Conservation (phyloP, 1,140 invertebrate species). For the Drosophila burlai region DNA sequence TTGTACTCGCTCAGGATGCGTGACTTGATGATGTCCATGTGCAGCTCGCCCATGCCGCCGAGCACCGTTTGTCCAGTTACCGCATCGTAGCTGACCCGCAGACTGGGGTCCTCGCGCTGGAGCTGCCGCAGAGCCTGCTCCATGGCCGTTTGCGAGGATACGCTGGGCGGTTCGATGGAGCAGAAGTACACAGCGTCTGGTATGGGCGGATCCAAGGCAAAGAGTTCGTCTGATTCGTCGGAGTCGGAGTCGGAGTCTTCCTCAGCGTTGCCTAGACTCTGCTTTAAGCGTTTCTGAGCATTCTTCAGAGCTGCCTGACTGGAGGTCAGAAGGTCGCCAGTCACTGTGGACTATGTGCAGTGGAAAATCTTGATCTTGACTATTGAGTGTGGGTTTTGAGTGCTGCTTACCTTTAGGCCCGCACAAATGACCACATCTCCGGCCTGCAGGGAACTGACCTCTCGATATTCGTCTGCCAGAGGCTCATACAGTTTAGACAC, state of each 20-base stretch:
- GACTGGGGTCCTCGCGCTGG: constrained; percentile 96
- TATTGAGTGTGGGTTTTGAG: not conserved
- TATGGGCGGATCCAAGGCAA: constrained; percentile 88
- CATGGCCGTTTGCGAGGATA: constrained; percentile 90
- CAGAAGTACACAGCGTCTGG: constrained; percentile 99
- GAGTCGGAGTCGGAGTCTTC: constrained; percentile 23
- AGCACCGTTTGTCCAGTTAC: constrained; percentile 95
- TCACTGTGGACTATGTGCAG: constrained; percentile 87
- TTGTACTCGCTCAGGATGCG: constrained; percentile 95
- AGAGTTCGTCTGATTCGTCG: constrained; percentile 77
- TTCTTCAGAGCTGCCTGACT: constrained; percentile 86
- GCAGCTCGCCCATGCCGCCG: constrained; percentile 98
- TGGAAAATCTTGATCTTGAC: constrained; percentile 5
- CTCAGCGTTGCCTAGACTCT: constrained; percentile 41
- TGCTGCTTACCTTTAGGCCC: constrained; percentile 90
- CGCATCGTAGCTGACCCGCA: constrained; percentile 90
- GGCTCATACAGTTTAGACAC: constrained; percentile 92
- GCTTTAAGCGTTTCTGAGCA: constrained; percentile 87
- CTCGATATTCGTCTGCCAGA: constrained; percentile 94
- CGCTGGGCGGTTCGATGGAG: constrained; percentile 96
- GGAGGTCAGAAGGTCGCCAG: constrained; percentile 94
- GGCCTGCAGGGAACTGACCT: constrained; percentile 88
- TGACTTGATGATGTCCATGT: constrained; percentile 97
- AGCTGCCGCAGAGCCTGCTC: constrained; percentile 95
- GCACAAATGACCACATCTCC: constrained; percentile 97